Evolutionary conservation across 2,113 vertebrate genomes (phyloP), one percentile per base, ranked within the genome.

Genomic region (Cryptotis parvus): DNA sequence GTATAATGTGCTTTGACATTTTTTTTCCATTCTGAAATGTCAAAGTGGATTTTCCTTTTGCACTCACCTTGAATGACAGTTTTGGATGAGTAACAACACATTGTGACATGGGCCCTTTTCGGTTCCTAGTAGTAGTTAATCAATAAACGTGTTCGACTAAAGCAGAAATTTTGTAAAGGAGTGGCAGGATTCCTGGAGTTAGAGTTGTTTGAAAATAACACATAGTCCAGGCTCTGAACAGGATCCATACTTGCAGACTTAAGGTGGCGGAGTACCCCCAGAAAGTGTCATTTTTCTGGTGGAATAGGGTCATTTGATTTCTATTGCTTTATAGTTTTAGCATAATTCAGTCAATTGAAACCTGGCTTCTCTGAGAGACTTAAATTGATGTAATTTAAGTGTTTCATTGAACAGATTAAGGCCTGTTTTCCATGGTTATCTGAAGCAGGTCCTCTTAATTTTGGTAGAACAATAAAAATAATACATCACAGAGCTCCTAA

Each of bases 1-100:
- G 41, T 76, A 77, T 81, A 93, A 91, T 75, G 37, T 63, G 73
- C 43, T 75, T 95, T 92, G 65, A 91, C 94, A 74, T 88, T 75
- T 73, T 93, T 89, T 75, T 86, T 55, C 58, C 76, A 33, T 90
- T 77, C 55, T 68, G 80, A 95, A 95, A 95, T 89, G 89, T 94
- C 92, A 96, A n/a, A 93, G 85, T 90, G 86, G 69, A 74, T 84
- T 94, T 94, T 92, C 41, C 87, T 92, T 93, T 83, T 72, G 77
- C 12, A 52, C 65, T 87, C 75, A 80, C 39, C 86, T 79, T 77
- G 88, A 83, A n/a, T 69, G 76, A 80, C 58, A 66, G 84, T 69
- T 88, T 91, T 75, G 87, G 69, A 84, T 92, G 85, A 94, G 63
- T 29, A 29, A 69, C 84, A 58, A 86, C 39, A 65, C 8, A 8